A percentile compares a stretch with the other conserved stretches of the same genome.
These are phyloP conservation scores for Tinea trinotella DNA, from an alignment of 2,888 invertebrate species.

Conservation along the genomic window DNA sequence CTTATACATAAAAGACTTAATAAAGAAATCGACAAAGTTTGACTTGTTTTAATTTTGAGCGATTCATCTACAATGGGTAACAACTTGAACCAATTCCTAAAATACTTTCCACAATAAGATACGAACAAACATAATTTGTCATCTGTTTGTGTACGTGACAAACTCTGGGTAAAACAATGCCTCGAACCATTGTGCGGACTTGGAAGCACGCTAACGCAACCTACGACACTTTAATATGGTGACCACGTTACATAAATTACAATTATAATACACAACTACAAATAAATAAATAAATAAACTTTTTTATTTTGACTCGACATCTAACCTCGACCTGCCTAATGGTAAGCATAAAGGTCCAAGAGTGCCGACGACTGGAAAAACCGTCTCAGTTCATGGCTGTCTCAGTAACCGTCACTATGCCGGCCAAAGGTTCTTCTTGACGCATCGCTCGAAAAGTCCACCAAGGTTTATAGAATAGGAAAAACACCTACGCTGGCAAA, in stretches of 20 bases:
- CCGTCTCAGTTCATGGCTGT: too few species aligned
- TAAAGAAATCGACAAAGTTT: neutral
- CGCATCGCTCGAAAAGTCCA: too few species aligned
- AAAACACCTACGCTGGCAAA: too few species aligned
- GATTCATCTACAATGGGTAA: neutral
- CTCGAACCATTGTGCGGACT: constrained; percentile 18
- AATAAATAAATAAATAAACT: too few species aligned
- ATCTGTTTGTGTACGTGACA: constrained; percentile 18
- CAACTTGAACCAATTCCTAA: constrained; percentile 11
- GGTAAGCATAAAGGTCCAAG: too few species aligned
- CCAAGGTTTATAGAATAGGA: too few species aligned
- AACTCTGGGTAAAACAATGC: constrained; percentile 17
- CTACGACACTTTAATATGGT: neutral
- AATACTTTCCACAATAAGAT: constrained; percentile 17
- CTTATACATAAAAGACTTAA: too few species aligned
- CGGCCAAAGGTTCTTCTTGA: too few species aligned
- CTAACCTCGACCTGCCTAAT: too few species aligned
- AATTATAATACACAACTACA: neutral
- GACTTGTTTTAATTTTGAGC: neutral
- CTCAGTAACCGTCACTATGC: too few species aligned
- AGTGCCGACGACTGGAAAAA: too few species aligned
- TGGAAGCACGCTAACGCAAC: constrained; percentile 15
- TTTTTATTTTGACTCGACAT: too few species aligned
- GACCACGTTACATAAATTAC: constrained; percentile 10
- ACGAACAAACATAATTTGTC: constrained; percentile 18